phyloP scores from a whole-genome alignment of 1,140 invertebrate genomes.

The Saccostrea echinata region DNA sequence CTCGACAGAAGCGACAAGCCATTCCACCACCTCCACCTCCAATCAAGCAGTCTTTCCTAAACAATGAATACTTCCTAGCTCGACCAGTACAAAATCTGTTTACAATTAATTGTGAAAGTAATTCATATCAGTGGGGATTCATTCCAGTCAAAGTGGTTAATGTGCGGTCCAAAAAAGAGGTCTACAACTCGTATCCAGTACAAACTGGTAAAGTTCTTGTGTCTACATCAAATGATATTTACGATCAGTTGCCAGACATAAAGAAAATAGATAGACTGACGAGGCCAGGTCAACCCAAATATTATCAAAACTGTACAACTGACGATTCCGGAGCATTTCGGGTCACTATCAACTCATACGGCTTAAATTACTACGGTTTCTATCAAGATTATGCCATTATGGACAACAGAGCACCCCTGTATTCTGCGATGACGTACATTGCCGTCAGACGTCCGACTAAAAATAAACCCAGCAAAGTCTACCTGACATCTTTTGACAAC shows the following conservation, averaged over 20 bases:
- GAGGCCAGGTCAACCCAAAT: not conserved
- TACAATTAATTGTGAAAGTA: not conserved
- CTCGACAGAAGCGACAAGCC: not conserved
- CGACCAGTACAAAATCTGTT: conserved; percentile 7
- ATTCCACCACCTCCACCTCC: not conserved
- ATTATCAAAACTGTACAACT: not conserved
- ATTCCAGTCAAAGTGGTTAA: conserved; percentile 37
- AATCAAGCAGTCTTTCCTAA: not conserved
- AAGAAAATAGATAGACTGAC: not conserved
- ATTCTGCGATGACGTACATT: conserved; percentile 21
- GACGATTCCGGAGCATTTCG: conserved; percentile 21
- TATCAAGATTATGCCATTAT: conserved; percentile 12
- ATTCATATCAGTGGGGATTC: conserved; percentile 8
- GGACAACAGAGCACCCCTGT: conserved; percentile 26
- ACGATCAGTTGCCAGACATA: not conserved
- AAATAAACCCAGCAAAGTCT: not conserved
- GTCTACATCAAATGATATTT: not conserved
- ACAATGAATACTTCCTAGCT: not conserved
- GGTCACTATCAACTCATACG: conserved; percentile 1
- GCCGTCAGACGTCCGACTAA: conserved; percentile 15
- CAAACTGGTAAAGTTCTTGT: not conserved
- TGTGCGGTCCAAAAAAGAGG: not conserved
- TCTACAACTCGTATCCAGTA: conserved; percentile 31
- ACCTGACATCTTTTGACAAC: conserved; percentile 49
- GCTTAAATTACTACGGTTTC: conserved; percentile 4